phyloP scores from a whole-genome alignment of 2,113 vertebrate species.

The Sebastes fasciatus region DNA sequence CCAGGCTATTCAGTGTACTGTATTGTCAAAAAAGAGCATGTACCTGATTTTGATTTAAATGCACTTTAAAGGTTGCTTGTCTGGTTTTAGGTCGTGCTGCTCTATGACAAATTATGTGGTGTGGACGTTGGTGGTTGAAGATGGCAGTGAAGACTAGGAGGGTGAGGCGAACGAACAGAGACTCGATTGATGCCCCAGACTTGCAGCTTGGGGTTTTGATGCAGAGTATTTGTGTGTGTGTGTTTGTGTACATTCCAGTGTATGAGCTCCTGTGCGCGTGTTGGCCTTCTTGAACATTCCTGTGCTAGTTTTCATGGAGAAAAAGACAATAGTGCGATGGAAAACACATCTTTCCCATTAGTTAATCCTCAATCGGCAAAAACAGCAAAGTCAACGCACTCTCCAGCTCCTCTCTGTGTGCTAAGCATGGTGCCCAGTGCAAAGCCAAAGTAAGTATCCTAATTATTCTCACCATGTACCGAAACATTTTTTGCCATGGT shows the following conservation, averaged over 20 bases:
- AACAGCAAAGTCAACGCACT: not conserved
- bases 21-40: not conserved
- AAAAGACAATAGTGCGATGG: constrained; percentile 38
- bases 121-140: constrained; percentile 57
- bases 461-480: not conserved
- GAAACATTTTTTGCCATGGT: constrained; percentile 13
- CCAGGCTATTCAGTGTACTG: not conserved
- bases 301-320: constrained; percentile 12
- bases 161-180: constrained; percentile 54
- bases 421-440: not conserved
- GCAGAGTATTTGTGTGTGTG: constrained; percentile 16
- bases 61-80: constrained; percentile 30
- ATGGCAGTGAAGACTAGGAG: constrained; percentile 50
- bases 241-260: constrained; percentile 32
- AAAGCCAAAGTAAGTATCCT: not conserved
- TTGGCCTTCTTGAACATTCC: constrained; percentile 15
- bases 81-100: constrained; percentile 29
- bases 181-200: constrained; percentile 50
- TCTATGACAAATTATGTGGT: constrained; percentile 56
- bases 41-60: constrained; percentile 26
- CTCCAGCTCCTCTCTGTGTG: not conserved
- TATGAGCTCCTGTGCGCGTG: constrained; percentile 9
- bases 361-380: not conserved
- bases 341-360: constrained; percentile 9
- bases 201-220: constrained; percentile 31